Base-by-base conservation (phyloP, 2,888 invertebrate genomes). In the Drosophila hamatofila region DNA sequence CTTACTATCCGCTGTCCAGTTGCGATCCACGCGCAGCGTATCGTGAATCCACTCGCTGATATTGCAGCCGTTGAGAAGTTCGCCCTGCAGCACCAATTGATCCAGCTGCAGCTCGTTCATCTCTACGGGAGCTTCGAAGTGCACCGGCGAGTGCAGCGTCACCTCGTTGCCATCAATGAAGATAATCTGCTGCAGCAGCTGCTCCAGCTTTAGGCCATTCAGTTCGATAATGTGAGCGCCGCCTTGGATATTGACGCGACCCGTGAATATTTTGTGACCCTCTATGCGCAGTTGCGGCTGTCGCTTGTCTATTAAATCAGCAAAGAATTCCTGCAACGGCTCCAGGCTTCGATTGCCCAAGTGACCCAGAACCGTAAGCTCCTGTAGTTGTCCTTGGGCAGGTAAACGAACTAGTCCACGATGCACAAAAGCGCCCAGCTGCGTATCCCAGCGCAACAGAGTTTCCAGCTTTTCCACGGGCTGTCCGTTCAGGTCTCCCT, bases 11-110 rank as follows among this genome's bases (percentile, higher is more conserved):
- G 90, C 66, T 51, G 80, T 71, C 59, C 82, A 73, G 86, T 83
- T 58, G 18, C 81, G 85, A 85, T 94, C 92, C n/a, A 94, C 87
- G 69, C 93, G 93, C 16, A 94, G 74, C 0, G 93, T 91, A 72
- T 93, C 92, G 4, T 86, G 72, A 16, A 91, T 80, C 94, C 94
- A 94, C 1, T 92, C 91, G 5, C 78, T 79, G 2, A 94, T 63
- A 57, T 92, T 87, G 60, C 93, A 92, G 2, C 92, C 93, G 78
- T 89, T 91, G 8, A 94, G 75, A 8, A 59, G 70, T 16, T 73
- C 72, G 0, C 69, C 75, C 5, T 52, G 46, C 4, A 84, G 69
- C 4, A 94, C 74, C 66, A 93, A 78, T 0, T 81, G 78, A 4
- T 81, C 67, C 0, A 91, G 70, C 0, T 75, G 49, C 5, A 92